Base-by-base conservation (phyloP, 2,888 invertebrate genomes). In the Frankliniella intonsa region DNA sequence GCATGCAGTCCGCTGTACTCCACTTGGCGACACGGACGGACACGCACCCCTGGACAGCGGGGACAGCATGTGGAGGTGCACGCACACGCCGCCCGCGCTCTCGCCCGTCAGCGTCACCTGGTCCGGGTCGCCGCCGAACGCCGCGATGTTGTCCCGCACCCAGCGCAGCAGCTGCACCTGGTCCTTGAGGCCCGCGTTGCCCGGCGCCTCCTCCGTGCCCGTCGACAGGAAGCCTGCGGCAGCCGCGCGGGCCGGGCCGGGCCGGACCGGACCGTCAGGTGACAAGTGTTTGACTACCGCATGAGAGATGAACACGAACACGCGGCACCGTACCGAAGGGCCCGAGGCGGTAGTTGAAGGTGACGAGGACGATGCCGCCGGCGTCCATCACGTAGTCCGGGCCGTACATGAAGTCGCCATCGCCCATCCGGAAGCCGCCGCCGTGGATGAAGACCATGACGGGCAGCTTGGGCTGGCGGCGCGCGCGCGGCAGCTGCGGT, bases 141-240 rank as follows among this genome's bases (percentile, higher is more conserved):
- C n/a, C 22, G 69, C 69, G 69, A 69, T 69, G 69, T 69, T 69
- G 69, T 69, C 69, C 9, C 69, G 69, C 69, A 69, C 22, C 69
- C 69, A 69, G n/a, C 11, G 22, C 69, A 69, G 69, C 69, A 69
- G 69, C 69, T 22, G 69, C 69, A 22, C 69, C 69, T 69, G 69
- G 69, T 69, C 69, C 22, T 69, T 69, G 69, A 69, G 69, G 69
- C 69, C 69, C 69, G 69, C 69, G 22, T 69, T 69, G 69, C 69
- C 69, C n/a, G 69, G 69, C 22, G 69, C 69, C n/a, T 69, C 69
- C 69, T n/a, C 69, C 8, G 69, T 69, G 69, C 69, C 69, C 69
- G 22, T 22, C 22, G 69, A 22, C 69, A 69, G 69, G 22, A 69
- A 69, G 69, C 69, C 69, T 69, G 22, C n/a, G 62, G 62, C 5